Evolutionary conservation across 2,797 vertebrate genomes (phyloP), one percentile per base, ranked within the genome.

Genomic region (Trematocara caparti): DNA sequence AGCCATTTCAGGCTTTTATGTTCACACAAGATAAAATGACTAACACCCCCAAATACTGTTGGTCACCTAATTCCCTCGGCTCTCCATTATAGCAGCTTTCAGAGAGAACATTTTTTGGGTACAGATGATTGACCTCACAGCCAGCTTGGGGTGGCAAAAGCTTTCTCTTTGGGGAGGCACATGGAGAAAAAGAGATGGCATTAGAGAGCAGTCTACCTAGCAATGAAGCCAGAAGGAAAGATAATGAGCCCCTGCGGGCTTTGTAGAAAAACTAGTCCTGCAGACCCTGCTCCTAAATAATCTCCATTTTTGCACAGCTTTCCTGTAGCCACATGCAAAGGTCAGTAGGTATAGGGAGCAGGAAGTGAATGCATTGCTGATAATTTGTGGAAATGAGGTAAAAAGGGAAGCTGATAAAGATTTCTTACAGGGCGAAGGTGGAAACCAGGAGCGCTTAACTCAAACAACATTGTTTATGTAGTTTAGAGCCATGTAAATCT

Each of bases 281-380:
- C 78, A 76, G 49, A 84, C 5, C 17, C 30, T 1, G 17, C 4
- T 32, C 21, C 43, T 69, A 71, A 64, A 84, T 66, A 75, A 71
- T 69, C 50, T 80, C 32, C n/a, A 32, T 82, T 57, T 84, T 48
- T 74, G 36, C 72, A 32, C 47, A 48, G 64, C 75, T 88, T 91
- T 91, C 87, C 88, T 89, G 73, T 69, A 12, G 48, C 76, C 66
- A 43, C 71, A 49, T 27, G 71, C 66, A 71, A 48, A 71, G 43
- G 66, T 47, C 24, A 48, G 66, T 32, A n/a, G 66, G 17, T 43
- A 71, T 7, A 30, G 40, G 13, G 66, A 84, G 21, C 88, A 93
- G 90, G 88, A 94, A 91, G 91, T 36, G 45, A 84, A 83, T 72
- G 80, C 73, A 76, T 66, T 30, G 71, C 75, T 88, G 73, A 80